Evolutionary conservation across 2,113 vertebrate genomes (phyloP).

Genomic region (Fulmarus glacialis): DNA sequence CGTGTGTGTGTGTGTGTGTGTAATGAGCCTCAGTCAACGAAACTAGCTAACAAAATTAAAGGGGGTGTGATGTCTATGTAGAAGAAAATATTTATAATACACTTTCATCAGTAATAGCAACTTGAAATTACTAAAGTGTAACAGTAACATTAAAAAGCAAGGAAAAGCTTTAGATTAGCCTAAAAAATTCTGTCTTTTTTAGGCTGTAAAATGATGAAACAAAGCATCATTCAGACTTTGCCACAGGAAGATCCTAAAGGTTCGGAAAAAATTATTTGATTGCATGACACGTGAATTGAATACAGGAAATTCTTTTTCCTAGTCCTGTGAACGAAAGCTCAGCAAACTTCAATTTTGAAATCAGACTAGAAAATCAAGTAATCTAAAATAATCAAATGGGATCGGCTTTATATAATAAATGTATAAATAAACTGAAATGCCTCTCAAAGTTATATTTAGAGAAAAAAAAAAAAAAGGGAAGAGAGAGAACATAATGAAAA

Average conservation of each 20-base stretch:
- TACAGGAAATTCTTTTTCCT: background rate
- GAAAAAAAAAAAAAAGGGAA: background rate
- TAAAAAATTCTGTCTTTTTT: background rate
- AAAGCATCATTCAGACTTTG: background rate
- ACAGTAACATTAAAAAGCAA: background rate
- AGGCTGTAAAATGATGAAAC: slow-evolving; percentile 21
- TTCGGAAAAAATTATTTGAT: background rate
- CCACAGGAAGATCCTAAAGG: background rate
- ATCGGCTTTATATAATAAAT: background rate
- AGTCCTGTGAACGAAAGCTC: background rate
- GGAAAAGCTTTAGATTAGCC: background rate
- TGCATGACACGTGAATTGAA: background rate
- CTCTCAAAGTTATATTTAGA: slow-evolving; percentile 40
- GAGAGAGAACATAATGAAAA: slow-evolving; percentile 52
- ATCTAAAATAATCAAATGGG: background rate
- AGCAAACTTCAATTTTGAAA: background rate
- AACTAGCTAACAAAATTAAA: slow-evolving; percentile 14
- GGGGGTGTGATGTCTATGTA: background rate
- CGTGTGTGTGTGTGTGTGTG: background rate
- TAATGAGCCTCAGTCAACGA: background rate
- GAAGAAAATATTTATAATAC: background rate
- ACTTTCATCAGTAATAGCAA: background rate
- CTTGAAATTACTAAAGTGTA: background rate
- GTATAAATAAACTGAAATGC: background rate
- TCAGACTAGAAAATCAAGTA: background rate